A percentile compares a stretch with the other conserved stretches of the same genome.
These are phyloP conservation scores for Peromyscus polionotus DNA, from an alignment of 2,113 vertebrate species.

Conservation along the genomic window DNA sequence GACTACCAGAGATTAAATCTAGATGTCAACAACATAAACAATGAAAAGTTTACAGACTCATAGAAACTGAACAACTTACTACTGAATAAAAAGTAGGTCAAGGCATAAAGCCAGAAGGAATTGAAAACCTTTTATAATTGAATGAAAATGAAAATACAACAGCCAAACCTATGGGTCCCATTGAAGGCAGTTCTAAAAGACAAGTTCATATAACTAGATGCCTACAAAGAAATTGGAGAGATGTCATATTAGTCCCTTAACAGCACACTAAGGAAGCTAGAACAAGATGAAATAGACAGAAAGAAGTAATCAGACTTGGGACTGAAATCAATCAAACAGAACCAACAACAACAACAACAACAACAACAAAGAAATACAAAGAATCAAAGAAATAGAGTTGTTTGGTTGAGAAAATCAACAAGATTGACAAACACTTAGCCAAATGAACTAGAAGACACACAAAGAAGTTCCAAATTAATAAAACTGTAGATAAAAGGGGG, in stretches of 20 bases:
- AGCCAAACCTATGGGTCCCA: no score
- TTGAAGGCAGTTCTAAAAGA: background rate
- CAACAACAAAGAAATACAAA: background rate
- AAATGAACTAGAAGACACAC: background rate
- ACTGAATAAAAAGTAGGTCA: background rate
- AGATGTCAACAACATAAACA: background rate
- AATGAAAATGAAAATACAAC: background rate
- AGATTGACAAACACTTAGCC: background rate
- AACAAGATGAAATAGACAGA: background rate
- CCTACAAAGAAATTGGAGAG: background rate
- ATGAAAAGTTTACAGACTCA: no score
- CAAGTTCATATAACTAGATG: background rate
- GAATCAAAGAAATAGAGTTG: background rate
- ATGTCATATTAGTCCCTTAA: background rate
- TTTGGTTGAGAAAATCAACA: background rate
- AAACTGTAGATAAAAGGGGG: background rate
- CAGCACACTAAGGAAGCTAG: background rate
- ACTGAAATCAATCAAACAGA: background rate
- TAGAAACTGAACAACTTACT: background rate
- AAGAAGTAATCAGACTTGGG: background rate
- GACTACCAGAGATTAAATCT: background rate
- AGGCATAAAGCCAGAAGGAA: background rate
- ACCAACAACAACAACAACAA: background rate
- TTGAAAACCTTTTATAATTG: background rate
- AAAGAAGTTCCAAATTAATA: background rate